Evolutionary conservation across 2,888 invertebrate genomes (phyloP).

Genomic region (Ichneumoninae sp.): DNA sequence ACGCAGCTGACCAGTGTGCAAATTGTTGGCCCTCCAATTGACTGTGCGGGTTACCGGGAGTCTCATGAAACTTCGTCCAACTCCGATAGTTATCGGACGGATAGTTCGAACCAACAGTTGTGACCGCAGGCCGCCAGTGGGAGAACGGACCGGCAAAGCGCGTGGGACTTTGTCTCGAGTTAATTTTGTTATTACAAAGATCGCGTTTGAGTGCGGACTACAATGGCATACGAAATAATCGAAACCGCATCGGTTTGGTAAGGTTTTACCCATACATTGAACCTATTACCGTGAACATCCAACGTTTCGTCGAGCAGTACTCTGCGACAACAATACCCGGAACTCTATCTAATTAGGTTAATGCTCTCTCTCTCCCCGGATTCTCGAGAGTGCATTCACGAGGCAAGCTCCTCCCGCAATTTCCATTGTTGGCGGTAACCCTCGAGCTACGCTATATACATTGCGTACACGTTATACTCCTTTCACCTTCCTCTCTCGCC

Average conservation of each 20-base stretch:
- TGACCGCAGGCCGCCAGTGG: neutral
- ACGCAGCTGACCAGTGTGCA: neutral
- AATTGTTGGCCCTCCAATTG: neutral
- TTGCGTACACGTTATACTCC: neutral
- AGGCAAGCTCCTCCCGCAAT: slow-evolving; percentile 40
- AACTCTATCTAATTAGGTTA: slow-evolving; percentile 72
- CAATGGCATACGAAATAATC: neutral
- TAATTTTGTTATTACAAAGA: neutral
- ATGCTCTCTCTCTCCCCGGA: slow-evolving; percentile 60
- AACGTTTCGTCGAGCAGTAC: slow-evolving; percentile 37
- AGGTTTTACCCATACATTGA: neutral
- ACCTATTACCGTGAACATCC: neutral
- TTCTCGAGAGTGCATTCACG: slow-evolving; percentile 66
- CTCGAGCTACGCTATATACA: slow-evolving; percentile 20
- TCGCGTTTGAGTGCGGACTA: neutral
- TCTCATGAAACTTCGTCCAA: neutral
- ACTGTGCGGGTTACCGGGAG: neutral
- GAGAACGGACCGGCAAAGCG: neutral
- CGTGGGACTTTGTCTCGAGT: neutral
- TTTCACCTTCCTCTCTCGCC: neutral
- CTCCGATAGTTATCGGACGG: neutral
- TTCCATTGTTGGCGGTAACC: slow-evolving; percentile 49
- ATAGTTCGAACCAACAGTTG: neutral
- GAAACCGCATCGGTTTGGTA: neutral
- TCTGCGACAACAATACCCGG: slow-evolving; percentile 63